A percentile compares a stretch with the other conserved stretches of the same genome.
These are phyloP conservation scores for Danio choprae DNA, from an alignment of 2,797 vertebrate genomes.

Conservation along the genomic window DNA sequence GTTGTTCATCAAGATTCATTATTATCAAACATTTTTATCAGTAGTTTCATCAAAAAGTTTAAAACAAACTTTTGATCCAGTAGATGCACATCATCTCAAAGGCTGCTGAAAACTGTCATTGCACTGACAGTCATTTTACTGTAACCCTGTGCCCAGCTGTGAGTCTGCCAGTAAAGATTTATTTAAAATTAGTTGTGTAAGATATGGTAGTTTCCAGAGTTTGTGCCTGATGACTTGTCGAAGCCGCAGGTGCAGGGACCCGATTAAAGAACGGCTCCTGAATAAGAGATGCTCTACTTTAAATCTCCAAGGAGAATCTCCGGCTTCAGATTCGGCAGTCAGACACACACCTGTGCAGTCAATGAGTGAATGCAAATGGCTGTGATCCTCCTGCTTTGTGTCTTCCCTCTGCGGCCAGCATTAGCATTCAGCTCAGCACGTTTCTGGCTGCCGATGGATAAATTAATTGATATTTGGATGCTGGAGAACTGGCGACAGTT, in stretches of 20 bases:
- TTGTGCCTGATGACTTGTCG: slow-evolving; percentile 5
- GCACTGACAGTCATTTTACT: not conserved
- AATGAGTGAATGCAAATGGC: not conserved
- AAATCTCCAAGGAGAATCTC: slow-evolving; percentile 23
- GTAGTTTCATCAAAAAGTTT: not conserved
- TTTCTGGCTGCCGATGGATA: slow-evolving; percentile 20
- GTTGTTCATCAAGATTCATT: not conserved
- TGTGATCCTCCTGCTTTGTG: not conserved
- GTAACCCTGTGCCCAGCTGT: slow-evolving; percentile 5
- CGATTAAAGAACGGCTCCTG: slow-evolving; percentile 20
- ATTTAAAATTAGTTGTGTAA: slow-evolving; percentile 1
- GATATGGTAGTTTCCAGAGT: not conserved
- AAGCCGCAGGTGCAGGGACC: slow-evolving; percentile 1
- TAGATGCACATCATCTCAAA: not conserved
- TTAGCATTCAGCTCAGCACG: slow-evolving; percentile 26
- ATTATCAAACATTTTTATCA: not conserved
- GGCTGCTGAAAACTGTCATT: not conserved
- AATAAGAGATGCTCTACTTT: slow-evolving; percentile 32
- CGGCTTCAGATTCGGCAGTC: slow-evolving; percentile 30
- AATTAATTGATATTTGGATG: slow-evolving; percentile 41
- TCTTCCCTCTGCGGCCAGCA: slow-evolving; percentile 13
- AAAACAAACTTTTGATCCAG: not conserved
- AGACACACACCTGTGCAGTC: slow-evolving; percentile 40
- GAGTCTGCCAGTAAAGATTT: slow-evolving; percentile 5
- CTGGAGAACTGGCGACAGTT: slow-evolving; percentile 30